phyloP scores from a whole-genome alignment of 1,140 invertebrate genomes.

The Euborellia annulipes region DNA sequence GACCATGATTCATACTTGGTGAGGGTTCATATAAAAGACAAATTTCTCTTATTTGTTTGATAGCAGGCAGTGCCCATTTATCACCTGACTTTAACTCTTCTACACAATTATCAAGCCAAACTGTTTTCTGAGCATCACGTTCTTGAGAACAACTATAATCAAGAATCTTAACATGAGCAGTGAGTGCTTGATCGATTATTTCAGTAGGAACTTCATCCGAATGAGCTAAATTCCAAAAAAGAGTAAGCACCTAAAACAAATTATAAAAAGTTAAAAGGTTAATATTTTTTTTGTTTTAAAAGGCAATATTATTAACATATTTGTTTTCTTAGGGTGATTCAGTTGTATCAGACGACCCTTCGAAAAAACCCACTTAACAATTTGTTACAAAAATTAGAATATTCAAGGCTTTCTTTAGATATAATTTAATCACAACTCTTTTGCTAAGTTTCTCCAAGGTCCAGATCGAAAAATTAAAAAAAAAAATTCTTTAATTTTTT shows the following conservation, averaged over 20 bases:
- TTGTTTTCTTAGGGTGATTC: too few relatives aligned
- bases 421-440: too few relatives aligned
- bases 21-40: conserved; percentile 82
- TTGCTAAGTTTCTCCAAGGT: too few relatives aligned
- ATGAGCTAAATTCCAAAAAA: conserved; percentile 95
- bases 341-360: too few relatives aligned
- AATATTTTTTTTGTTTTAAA: too few relatives aligned
- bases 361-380: too few relatives aligned
- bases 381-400: too few relatives aligned
- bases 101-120: conserved; percentile 91
- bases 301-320: too few relatives aligned
- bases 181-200: conserved; percentile 92
- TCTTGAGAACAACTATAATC: conserved; percentile 95
- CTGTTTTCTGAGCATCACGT: conserved; percentile 85
- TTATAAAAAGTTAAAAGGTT: conserved; percentile 14
- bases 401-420: too few relatives aligned
- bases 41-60: conserved; percentile 93
- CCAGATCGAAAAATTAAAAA: too few relatives aligned
- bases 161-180: conserved; percentile 92
- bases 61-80: conserved; percentile 81
- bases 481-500: too few relatives aligned
- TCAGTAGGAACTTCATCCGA: conserved; percentile 91
- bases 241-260: conserved; percentile 59
- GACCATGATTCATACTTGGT: conserved; percentile 47
- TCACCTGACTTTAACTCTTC: conserved; percentile 81